These are phyloP conservation scores for Hydropsyche betteni DNA, from an alignment of 2,888 invertebrate genomes.

Conservation along the genomic window DNA sequence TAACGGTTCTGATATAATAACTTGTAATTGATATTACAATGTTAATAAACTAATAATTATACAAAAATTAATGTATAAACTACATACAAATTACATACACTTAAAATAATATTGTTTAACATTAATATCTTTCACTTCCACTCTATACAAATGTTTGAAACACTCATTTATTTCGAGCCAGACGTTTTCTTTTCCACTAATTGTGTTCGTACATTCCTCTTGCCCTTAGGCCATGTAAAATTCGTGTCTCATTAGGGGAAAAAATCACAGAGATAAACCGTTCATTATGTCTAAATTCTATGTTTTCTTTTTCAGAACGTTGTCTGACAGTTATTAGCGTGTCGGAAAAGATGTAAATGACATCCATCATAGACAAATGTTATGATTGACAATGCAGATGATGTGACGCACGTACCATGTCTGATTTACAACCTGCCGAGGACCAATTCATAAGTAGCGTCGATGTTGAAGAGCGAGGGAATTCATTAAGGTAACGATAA, in stretches of 20 bases:
- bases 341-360: constrained; percentile 1
- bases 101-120: too few species aligned
- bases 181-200: constrained; percentile 12
- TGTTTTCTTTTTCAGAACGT: constrained; percentile 14
- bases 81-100: too few species aligned
- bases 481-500: constrained; percentile 30
- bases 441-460: constrained; percentile 19
- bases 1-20: too few species aligned
- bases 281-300: constrained; percentile 11
- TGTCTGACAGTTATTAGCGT: not conserved
- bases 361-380: not conserved
- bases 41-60: too few species aligned
- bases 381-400: not conserved
- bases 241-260: constrained; percentile 18
- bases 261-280: constrained; percentile 14
- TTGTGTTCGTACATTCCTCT: constrained; percentile 21
- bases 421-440: constrained; percentile 31
- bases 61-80: too few species aligned
- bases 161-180: constrained; percentile 19
- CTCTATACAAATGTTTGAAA: not conserved
- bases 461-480: constrained; percentile 36
- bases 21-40: too few species aligned
- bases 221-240: constrained; percentile 4
- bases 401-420: constrained; percentile 22
- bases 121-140: too few species aligned